These are phyloP conservation scores for Protosalanx chinensis DNA, from an alignment of 2,797 vertebrate genomes.

Conservation along the genomic window DNA sequence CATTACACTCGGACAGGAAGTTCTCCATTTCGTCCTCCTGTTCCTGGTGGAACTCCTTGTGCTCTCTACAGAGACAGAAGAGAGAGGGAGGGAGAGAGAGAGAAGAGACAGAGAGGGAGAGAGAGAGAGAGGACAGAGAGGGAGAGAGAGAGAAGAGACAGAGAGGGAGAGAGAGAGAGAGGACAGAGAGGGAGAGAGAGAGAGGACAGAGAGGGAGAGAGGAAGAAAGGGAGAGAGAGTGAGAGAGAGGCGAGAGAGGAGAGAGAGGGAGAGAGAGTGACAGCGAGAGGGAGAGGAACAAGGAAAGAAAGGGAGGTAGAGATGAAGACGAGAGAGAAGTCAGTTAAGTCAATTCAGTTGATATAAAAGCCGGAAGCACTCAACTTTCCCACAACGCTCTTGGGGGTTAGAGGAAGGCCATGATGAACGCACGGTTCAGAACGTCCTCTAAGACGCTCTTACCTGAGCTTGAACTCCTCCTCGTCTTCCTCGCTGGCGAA, in stretches of 20 bases:
- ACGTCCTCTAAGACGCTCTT: background rate
- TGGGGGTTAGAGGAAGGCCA: background rate
- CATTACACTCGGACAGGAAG: conserved; percentile 52
- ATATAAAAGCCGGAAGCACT: background rate
- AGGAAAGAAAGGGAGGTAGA: too few relatives aligned
- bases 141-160: too few relatives aligned
- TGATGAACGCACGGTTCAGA: background rate
- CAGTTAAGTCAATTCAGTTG: background rate
- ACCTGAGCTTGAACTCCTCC: conserved; percentile 70
- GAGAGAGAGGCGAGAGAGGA: conserved; percentile 4
- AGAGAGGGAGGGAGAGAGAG: background rate
- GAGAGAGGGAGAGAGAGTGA: background rate
- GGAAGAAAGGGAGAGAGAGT: background rate
- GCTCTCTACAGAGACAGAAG: conserved; percentile 56
- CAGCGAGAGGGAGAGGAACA: background rate
- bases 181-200: background rate
- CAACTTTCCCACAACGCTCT: background rate
- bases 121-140: too few relatives aligned
- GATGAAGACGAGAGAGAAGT: too few relatives aligned
- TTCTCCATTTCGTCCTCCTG: conserved; percentile 41
- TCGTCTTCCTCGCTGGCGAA: conserved; percentile 73
- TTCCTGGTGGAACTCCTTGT: conserved; percentile 50
- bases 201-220: background rate
- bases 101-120: background rate
- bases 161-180: background rate